phyloP scores from a whole-genome alignment of 1,140 invertebrate genomes.

The Drosophila ohnishii region DNA sequence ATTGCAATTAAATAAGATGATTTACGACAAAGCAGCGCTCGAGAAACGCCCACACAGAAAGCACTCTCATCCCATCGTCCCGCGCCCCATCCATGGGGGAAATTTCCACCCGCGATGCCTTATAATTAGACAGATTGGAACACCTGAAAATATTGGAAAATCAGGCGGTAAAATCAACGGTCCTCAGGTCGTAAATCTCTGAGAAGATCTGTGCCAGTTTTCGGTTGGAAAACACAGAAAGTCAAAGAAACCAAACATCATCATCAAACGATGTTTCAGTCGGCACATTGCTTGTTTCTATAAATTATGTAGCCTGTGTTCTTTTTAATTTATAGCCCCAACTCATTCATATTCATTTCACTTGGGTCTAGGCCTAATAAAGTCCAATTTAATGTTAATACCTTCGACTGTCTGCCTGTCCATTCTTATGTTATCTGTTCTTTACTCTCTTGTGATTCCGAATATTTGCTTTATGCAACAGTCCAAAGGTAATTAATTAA shows the following conservation, averaged over 20 bases:
- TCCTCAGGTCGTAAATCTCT: constrained; percentile 60
- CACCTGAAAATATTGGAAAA: constrained; percentile 67
- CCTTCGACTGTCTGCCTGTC: constrained; percentile 10
- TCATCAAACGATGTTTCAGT: constrained; percentile 52
- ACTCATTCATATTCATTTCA: constrained; percentile 67
- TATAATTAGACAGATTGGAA: constrained; percentile 56
- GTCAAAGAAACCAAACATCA: constrained; percentile 39
- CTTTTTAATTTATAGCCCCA: constrained; percentile 60
- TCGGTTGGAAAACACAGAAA: constrained; percentile 57
- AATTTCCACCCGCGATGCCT: constrained; percentile 26
- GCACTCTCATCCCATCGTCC: neutral
- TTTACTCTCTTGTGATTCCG: neutral
- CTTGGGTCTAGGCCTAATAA: constrained; percentile 42
- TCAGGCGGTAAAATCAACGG: constrained; percentile 46
- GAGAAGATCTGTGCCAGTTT: constrained; percentile 56
- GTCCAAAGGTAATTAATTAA: constrained; percentile 49
- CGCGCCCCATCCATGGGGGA: constrained; percentile 5
- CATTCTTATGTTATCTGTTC: constrained; percentile 12
- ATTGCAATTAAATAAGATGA: constrained; percentile 76
- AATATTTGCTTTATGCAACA: constrained; percentile 46
- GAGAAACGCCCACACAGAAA: constrained; percentile 58
- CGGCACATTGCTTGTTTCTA: constrained; percentile 22
- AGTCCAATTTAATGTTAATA: constrained; percentile 59
- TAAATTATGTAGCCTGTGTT: constrained; percentile 58
- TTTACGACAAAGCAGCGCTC: constrained; percentile 53